Evolutionary conservation across 2,888 invertebrate genomes (phyloP), one percentile per base, ranked within the genome.

Genomic region (Tricholauxania praeusta): DNA sequence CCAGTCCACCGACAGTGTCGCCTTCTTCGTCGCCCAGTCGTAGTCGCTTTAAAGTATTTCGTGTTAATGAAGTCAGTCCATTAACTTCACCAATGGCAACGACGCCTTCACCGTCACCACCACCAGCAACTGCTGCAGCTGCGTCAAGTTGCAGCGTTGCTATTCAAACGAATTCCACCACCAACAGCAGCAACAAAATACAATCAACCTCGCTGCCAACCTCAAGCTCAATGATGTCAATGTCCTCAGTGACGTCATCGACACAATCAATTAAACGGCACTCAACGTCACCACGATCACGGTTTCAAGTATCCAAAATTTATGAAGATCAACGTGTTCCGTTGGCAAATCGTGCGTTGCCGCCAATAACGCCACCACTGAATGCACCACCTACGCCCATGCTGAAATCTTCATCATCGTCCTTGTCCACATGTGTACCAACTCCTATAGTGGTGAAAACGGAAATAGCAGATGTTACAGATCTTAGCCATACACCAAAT

Each of bases 21-120:
- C 91, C 92, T 69, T 91, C 92, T 76, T 91, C 92, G 79, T 92
- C 92, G 81, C 93, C 93, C 47, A 89, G 91, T 77, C 92, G 92
- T 67, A 87, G 84, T 78, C 85, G 88, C 68, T 88, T 88, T 81
- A 87, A 87, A 76, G 88, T 88, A 59, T 87, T 86, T 74, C 86
- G 87, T 39, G 88, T 88, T 8, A 69, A 76, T 32, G 88, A 88
- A 80, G 82, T 81, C 70, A 84, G 83, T 74, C 84, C 85, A 19
- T 71, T 83, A 39, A 83, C 83, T 59, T 86, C 85, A 62, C 86
- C 86, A 62, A 76, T 82, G 74, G 82, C 82, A 47, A 74, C 78
- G 19, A 74, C 76, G 67, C 74, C 78, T 3, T 71, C 74, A n/a
- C 65, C 71, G 12, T 65, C 67, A 8, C 70, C 70, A 17, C 72